Base-by-base conservation (phyloP, 1,140 invertebrate species). In the Cheumatopsyche charites region DNA sequence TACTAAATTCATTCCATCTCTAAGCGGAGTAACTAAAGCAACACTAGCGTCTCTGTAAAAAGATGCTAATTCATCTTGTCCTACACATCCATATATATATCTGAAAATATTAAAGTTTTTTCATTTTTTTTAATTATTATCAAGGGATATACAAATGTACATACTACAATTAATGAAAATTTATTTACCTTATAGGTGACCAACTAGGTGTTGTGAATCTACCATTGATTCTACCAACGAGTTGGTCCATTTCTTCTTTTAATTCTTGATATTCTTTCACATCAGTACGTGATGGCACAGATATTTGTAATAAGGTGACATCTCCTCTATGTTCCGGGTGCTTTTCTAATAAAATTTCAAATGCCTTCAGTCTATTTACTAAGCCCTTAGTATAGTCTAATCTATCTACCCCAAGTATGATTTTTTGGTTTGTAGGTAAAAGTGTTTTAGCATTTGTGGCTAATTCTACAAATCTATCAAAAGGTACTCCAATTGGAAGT, bases 1-100 rank as follows among this genome's bases (percentile, higher is more conserved):
- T 0, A 96, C 94, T 49, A 97, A 84, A 83, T 97, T 97, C 94
- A 97, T 97, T 52, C 94, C 94, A 79, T 96, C 94, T 49, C 94
- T 83, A 0, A 96, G 80, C 0, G 94, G 94, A 0, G 94, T 95
- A 0, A 96, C 94, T 15, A 96, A 80, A 17, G 91, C 93, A 0
- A 97, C 93, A 0, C 92, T 90, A 0, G 93, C 89, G 77, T 95
- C 94, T 15, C 93, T 84, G 81, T 95, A 95, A 74, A 94, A 91
- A 0, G 92, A 92, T 1, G 94, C 93, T 26, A 96, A 79, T 78
- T 94, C 92, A 75, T 92, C 90, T 82, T 95, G 94, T 68, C 89
- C 91, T 0, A 96, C 90, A 79, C 92, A 94, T 0, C 94, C 94
- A 79, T 93, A 95, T 76, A 96, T 95, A 78, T 96, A 96, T 66